Base-by-base conservation (phyloP, 2,113 vertebrate species). In the Promerops cafer region DNA sequence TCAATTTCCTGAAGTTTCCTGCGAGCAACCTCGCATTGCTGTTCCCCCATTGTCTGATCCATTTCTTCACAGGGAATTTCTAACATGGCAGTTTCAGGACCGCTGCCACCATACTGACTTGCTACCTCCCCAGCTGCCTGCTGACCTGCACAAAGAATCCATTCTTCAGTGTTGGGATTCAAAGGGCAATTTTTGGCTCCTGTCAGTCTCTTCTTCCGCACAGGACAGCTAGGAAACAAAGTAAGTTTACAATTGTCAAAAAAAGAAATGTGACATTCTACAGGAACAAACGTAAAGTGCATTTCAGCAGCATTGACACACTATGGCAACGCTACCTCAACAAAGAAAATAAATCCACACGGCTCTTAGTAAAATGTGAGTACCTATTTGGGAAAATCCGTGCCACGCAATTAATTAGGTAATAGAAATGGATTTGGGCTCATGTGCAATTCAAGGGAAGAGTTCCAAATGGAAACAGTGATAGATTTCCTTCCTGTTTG, bases 1-100 rank as follows among this genome's bases (percentile, higher is more conserved):
- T 98, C 98, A 93, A 98, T 98, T 82, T 98, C 98, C 93, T 97
- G 98, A 91, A 98, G 98, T 89, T 94, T 97, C 91, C 98, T 97
- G 76, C 97, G 97, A 90, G 98, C 98, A 94, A 95, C 96, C 95
- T 98, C 98, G 93, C 97, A 97, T 45, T 98, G 98, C 50, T 96
- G 97, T 94, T 98, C 98, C 94, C 95, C 96, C 57, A 96, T 95
- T 87, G 97, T 97, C 91, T 98, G 97, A 93, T 98, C 98, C 98
- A 98, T 98, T 86, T 98, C 98, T 96, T 98, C 98, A 96, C 97
- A 98, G 91, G 94, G 81, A 49, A 92, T 88, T 95, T 98, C 98
- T 93, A 97, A 95, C 94, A 96, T 82, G 75, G 93, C 96, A 83
- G 97, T 84, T 79, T 94, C 79, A 80, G 94, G 92, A 94, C 90